Base-by-base conservation (phyloP, 2,888 invertebrate species). In the Acanthacorydalis orientalis region DNA sequence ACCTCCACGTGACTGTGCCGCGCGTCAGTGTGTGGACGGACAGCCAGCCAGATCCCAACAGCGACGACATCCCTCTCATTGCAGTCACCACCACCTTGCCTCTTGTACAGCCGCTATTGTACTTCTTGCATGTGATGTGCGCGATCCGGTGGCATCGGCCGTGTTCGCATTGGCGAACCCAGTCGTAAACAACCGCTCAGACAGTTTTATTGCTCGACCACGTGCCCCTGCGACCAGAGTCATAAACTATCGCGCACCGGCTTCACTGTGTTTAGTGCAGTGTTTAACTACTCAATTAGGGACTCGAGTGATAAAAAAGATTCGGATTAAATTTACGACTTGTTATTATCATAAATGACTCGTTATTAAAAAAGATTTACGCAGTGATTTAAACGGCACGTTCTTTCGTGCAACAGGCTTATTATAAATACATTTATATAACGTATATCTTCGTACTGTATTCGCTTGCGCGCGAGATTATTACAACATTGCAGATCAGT, bases 201-300 rank as follows among this genome's bases (percentile, higher is more conserved):
- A 69, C 68, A 68, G 67, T 69, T 69, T 69, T 68, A 68, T 67
- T 63, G 64, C 63, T 60, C 56, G 63, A 58, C 64, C 69, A 69
- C 69, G 70, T 69, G 70, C 65, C 65, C 59, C 58, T 59, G 62
- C 45, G 52, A 23, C 23, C 23, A 23, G 23, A 16, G 23, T 42
- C 42, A 31, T 42, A 42, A 42, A 42, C 42, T 42, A 42, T 42
- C 31, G 42, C 49, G 50, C 46, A 50, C 50, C 44, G 49, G 54
- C 54, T 52, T 53, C 54, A 57, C 53, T 53, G 53, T 55, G 53
- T 51, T 54, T 54, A 55, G 54, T 54, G 39, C 14, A 38, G 59
- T 60, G 60, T 58, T 57, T 59, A 56, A 23, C 56, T 54, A 56
- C 54, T 54, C 55, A 53, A 57, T 59, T 58, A 59, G 57, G 58